phyloP scores from a whole-genome alignment of 2,113 vertebrate species.

The Bothrops jararaca region DNA sequence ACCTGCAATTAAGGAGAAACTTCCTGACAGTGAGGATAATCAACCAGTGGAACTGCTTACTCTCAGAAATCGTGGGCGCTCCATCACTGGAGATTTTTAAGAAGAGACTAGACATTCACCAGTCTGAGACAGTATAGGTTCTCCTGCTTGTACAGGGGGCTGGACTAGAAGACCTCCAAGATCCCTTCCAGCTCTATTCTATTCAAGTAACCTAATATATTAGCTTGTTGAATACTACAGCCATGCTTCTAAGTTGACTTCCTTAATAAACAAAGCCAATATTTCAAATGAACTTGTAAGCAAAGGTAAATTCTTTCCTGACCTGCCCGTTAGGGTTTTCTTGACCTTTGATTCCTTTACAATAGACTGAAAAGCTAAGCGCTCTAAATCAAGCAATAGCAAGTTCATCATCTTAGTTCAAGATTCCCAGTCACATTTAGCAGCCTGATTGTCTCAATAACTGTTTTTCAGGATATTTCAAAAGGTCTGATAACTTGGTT shows the following conservation, averaged over 20 bases:
- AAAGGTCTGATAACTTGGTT: neutral
- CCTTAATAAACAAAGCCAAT: neutral
- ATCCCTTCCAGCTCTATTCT: too few species aligned
- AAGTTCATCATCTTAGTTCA: neutral
- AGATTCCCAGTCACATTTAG: neutral
- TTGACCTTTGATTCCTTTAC: neutral
- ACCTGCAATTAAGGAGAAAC: too few species aligned
- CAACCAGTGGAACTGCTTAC: too few species aligned
- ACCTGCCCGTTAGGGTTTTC: neutral
- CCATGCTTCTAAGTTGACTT: neutral
- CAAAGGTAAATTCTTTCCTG: neutral
- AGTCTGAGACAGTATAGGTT: too few species aligned
- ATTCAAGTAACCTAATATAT: neutral
- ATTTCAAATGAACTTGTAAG: neutral
- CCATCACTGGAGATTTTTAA: too few species aligned
- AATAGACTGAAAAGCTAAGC: neutral
- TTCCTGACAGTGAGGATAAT: too few species aligned
- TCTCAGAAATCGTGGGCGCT: too few species aligned
- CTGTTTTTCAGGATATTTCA: neutral
- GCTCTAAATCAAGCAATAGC: neutral
- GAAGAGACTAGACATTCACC: too few species aligned
- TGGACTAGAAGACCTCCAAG: too few species aligned
- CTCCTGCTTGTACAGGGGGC: too few species aligned
- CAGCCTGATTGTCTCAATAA: neutral
- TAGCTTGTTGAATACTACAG: neutral